Percentiles rank a stretch among this genome's conserved stretches.
Evolutionary conservation across 1,140 invertebrate genomes (phyloP).

Genomic region (Mamestra configurata): DNA sequence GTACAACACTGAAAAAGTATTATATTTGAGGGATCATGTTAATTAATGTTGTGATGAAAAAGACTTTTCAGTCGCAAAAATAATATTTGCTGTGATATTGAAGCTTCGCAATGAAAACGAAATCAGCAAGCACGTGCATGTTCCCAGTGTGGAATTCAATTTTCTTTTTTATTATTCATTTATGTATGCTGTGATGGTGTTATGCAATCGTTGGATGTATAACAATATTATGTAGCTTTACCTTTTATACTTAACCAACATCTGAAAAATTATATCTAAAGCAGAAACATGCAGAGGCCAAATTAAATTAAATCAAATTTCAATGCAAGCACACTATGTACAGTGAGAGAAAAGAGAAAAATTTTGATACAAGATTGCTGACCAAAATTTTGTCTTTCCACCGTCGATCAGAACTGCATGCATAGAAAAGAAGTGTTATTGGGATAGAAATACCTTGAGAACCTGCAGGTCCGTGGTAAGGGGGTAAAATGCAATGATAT

Average conservation of each 20-base stretch:
- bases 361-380: conserved; percentile 16
- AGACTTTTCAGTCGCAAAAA: conserved; percentile 55
- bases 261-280: conserved; percentile 52
- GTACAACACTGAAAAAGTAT: conserved; percentile 46
- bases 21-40: conserved; percentile 47
- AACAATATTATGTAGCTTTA: conserved; percentile 41
- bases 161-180: conserved; percentile 48
- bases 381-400: conserved; percentile 57
- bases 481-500: conserved; percentile 86
- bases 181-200: conserved; percentile 46
- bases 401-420: conserved; percentile 70
- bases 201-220: conserved; percentile 44
- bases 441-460: conserved; percentile 91
- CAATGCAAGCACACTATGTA: conserved; percentile 65
- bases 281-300: conserved; percentile 62
- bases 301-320: conserved; percentile 49
- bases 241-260: conserved; percentile 47
- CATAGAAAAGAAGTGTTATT: conserved; percentile 84
- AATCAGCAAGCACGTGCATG: conserved; percentile 63
- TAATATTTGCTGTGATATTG: conserved; percentile 58
- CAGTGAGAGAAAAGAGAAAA: conserved; percentile 62
- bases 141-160: conserved; percentile 52
- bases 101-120: conserved; percentile 58
- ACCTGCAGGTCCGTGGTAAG: conserved; percentile 89
- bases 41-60: conserved; percentile 53